phyloP scores from a whole-genome alignment of 2,888 invertebrate genomes.

The Trachelus stipa region DNA sequence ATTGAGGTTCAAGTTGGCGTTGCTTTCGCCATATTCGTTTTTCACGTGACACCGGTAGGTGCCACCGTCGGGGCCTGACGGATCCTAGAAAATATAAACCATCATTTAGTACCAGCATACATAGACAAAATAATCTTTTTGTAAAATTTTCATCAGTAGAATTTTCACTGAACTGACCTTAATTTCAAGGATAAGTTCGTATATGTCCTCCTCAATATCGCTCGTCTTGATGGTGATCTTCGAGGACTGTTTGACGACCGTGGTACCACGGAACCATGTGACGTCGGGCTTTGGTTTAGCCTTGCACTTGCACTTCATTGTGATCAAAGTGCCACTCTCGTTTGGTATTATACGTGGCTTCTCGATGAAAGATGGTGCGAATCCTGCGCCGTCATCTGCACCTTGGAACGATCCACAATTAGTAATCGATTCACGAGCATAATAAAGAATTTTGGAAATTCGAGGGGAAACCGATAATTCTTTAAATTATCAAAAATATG shows the following conservation, averaged over 20 bases:
- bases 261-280: slow-evolving; percentile 94
- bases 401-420: slow-evolving; percentile 72
- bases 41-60: slow-evolving; percentile 94
- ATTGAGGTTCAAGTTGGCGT: slow-evolving; percentile 95
- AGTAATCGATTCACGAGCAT: slow-evolving; percentile 28
- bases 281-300: slow-evolving; percentile 95
- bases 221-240: slow-evolving; percentile 85
- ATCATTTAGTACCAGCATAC: neutral
- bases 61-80: slow-evolving; percentile 84
- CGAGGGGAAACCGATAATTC: slow-evolving; percentile 4
- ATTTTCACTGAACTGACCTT: slow-evolving; percentile 69
- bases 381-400: slow-evolving; percentile 91
- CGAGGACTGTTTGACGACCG: slow-evolving; percentile 84
- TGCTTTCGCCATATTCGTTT: slow-evolving; percentile 96
- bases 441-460: slow-evolving; percentile 14
- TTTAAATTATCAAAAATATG: slow-evolving; percentile 8
- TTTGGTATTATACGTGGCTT: slow-evolving; percentile 99
- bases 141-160: neutral
- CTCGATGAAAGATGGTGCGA: slow-evolving; percentile 96
- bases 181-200: slow-evolving; percentile 86
- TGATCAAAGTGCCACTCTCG: slow-evolving; percentile 95
- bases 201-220: slow-evolving; percentile 85
- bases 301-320: slow-evolving; percentile 96
- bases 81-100: slow-evolving; percentile 72
- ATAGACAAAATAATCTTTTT: neutral